Base-by-base conservation (phyloP, 2,113 vertebrate species). In the Nibea albiflora region DNA sequence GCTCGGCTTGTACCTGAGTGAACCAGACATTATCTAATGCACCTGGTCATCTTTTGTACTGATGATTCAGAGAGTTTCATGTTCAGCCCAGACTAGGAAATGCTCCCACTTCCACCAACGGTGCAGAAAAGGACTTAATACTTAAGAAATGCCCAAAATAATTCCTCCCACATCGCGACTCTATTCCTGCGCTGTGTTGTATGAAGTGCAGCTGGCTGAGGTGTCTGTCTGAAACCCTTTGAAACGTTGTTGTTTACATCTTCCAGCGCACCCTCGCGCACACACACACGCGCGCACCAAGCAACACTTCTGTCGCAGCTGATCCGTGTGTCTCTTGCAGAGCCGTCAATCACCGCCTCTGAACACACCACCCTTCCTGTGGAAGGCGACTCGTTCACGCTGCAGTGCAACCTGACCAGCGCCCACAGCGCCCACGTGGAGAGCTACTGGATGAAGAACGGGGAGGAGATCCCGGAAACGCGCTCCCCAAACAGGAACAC, bases 361-460 rank as follows among this genome's bases (percentile, higher is more conserved):
- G 97, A 96, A 39, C 95, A 96, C 52, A 53, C 95, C 85, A 95
- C 81, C 17, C 93, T 99, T 75, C 90, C 87, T 2, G 73, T 70
- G 22, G 91, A 93, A 28, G 53, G 62, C 9, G 62, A 91, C 26
- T 68, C 94, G 0, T 79, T 98, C 88, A 93, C 83, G 3, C 92
- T 99, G 90, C 97, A 98, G 90, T 99, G 98, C 94, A 99, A 99
- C 95, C 96, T 99, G 80, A 98, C 97, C 69, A 93, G 90, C 54
- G 89, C 89, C 82, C 92, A 95, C 85, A 92, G 85, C 20, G 63
- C 31, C 20, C 93, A 94, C 78, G 5, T 64, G 15, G 89, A 94
- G 78, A 98, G 96, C 92, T 98, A 93, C 94, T 99, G 98, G 98
- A 96, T 97, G 93, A 99, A 96, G 94, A 98, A 99, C 0, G 97